Conservation (phyloP, 1,140 invertebrate genomes). For the Calycopis cecrops region DNA sequence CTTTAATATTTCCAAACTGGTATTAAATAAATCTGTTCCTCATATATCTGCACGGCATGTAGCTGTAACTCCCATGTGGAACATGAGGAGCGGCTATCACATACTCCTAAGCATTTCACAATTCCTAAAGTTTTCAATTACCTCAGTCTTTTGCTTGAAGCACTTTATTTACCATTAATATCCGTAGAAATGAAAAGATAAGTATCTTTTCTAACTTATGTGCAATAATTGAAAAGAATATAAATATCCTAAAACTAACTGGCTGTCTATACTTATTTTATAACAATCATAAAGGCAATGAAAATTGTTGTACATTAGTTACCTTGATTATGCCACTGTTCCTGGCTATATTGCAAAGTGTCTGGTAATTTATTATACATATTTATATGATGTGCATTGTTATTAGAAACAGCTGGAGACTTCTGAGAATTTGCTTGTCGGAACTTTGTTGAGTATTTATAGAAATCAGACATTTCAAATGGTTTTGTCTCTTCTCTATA, state of each 20-base stretch:
- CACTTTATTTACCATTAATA: too few species aligned
- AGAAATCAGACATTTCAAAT: slow-evolving; percentile 97
- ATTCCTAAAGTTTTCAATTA: too few species aligned
- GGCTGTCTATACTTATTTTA: not conserved
- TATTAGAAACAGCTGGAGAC: slow-evolving; percentile 22
- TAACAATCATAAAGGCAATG: not conserved
- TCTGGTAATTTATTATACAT: slow-evolving; percentile 59
- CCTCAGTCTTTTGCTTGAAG: too few species aligned
- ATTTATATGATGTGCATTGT: slow-evolving; percentile 38
- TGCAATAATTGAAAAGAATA: not conserved
- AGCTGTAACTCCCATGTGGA: too few species aligned
- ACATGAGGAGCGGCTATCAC: too few species aligned
- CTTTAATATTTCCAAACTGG: too few species aligned
- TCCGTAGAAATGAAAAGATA: too few species aligned
- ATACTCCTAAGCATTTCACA: too few species aligned
- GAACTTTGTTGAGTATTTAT: slow-evolving; percentile 96
- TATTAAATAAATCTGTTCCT: too few species aligned
- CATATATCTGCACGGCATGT: too few species aligned
- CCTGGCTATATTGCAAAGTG: slow-evolving; percentile 51
- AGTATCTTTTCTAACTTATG: slow-evolving; percentile 6
- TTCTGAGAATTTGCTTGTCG: slow-evolving; percentile 77
- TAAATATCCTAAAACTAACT: slow-evolving; percentile 3
- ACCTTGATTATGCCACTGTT: slow-evolving; percentile 46
- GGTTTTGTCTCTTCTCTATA: slow-evolving; percentile 96
- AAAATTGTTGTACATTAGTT: slow-evolving; percentile 12